Percentiles rank a stretch among this genome's conserved stretches.
phyloP scores from a whole-genome alignment of 2,888 invertebrate genomes.

The Metallyticus violacea region DNA sequence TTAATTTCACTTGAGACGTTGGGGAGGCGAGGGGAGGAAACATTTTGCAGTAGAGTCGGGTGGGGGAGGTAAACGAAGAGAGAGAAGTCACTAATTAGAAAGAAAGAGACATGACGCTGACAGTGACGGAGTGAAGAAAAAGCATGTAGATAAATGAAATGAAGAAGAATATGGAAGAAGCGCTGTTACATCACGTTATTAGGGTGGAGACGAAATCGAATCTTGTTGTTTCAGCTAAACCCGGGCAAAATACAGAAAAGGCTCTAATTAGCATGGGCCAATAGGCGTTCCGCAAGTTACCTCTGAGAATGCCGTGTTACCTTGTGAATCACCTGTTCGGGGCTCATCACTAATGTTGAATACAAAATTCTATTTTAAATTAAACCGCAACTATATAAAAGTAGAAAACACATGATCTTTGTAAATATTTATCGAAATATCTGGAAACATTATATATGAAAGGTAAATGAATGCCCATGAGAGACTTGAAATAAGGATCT shows the following conservation, averaged over 20 bases:
- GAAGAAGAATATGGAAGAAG: conserved; percentile 21
- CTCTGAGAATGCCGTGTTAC: too few relatives aligned
- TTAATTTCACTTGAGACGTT: conserved; percentile 41
- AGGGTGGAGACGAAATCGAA: neutral
- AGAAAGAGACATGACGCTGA: conserved; percentile 33
- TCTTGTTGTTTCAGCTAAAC: neutral
- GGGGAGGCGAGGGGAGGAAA: conserved; percentile 34
- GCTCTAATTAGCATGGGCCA: neutral
- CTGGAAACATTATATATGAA: too few relatives aligned
- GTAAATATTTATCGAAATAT: too few relatives aligned
- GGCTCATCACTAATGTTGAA: too few relatives aligned
- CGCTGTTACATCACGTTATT: neutral
- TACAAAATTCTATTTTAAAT: too few relatives aligned
- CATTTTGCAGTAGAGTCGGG: neutral
- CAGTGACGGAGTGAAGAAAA: conserved; percentile 33
- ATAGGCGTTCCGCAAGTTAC: too few relatives aligned
- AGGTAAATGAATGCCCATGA: too few relatives aligned
- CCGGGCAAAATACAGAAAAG: neutral
- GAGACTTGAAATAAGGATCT: too few relatives aligned
- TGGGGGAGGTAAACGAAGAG: conserved; percentile 24
- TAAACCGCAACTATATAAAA: too few relatives aligned
- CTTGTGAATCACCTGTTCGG: too few relatives aligned
- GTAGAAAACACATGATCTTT: too few relatives aligned
- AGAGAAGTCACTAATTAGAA: conserved; percentile 36
- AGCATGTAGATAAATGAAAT: conserved; percentile 17